Conservation (phyloP, 2,797 vertebrate genomes). For the Argyrosomus regius region DNA sequence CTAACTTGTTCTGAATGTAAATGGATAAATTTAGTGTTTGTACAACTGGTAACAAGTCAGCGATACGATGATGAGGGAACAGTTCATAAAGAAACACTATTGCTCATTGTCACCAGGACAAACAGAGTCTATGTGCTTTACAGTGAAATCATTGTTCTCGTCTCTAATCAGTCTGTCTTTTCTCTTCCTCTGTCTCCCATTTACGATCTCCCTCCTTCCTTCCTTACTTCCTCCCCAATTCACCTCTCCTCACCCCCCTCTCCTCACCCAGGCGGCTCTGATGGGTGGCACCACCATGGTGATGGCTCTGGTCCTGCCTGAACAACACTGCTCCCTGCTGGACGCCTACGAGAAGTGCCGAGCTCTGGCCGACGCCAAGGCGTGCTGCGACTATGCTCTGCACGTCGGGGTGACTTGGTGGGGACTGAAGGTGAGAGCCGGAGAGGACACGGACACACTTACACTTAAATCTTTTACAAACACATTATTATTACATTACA, state of each 20-base stretch:
- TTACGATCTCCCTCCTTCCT: background rate
- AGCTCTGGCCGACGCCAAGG: conserved; percentile 91
- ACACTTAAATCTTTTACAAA: background rate
- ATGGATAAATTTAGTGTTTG: background rate
- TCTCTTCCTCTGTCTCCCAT: conserved; percentile 26
- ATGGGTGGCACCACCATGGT: conserved; percentile 97
- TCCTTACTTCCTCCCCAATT: background rate
- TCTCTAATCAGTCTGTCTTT: conserved; percentile 43
- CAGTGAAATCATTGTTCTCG: conserved; percentile 61
- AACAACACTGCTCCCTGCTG: conserved; percentile 94
- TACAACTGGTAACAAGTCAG: conserved; percentile 14
- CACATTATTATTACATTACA: accelerated
- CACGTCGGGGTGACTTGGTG: conserved; percentile 81
- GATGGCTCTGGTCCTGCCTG: conserved; percentile 92
- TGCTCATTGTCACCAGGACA: conserved; percentile 49
- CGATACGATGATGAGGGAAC: conserved; percentile 28
- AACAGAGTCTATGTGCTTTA: conserved; percentile 39
- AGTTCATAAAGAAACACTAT: conserved; percentile 45
- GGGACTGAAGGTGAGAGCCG: conserved; percentile 75
- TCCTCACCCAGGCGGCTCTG: conserved; percentile 89
- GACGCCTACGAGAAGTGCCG: conserved; percentile 95
- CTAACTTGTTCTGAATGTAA: background rate
- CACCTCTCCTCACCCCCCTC: conserved; percentile 26
- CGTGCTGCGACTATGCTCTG: conserved; percentile 88
- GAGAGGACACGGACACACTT: background rate